Base-by-base conservation (phyloP, 2,888 invertebrate species). In the Bellardia pandia region DNA sequence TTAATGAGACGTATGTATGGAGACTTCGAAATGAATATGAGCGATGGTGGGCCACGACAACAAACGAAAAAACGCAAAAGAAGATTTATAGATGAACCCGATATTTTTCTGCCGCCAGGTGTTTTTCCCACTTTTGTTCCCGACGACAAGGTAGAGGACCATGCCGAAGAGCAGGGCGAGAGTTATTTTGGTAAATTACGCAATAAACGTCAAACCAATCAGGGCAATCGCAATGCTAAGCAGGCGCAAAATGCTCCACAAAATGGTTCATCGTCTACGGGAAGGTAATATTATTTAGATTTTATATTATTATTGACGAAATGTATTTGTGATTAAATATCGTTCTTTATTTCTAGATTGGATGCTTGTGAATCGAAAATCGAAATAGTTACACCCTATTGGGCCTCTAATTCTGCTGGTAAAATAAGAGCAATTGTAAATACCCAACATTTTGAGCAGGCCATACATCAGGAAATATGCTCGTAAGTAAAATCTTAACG, bases 381-480 rank as follows among this genome's bases (percentile, higher is more conserved):
- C 64, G 98, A 98, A 94, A 98, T 98, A 90, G 96, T 98, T 86
- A 98, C 98, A 3, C 98, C 98, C 0, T 98, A 98, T 92, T 98
- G 98, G 98, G 98, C 98, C 7, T 96, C 97, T 23, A 98, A 98
- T 93, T 98, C 98, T 1, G 98, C 97, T 23, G 97, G 98, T 76
- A 98, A 98, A 94, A 96, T 98, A 81, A 95, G 98, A 77, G 98
- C 98, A 45, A 97, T 98, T 88, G 98, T 98, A 74, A 98, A 98
- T 93, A 98, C 98, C 11, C 98, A 98, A 94, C 98, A 98, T 94
- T 98, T 98, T 91, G 98, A 98, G 92, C 98, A 98, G 93, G 98
- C 98, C 72, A 98, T 98, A 91, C 98, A 98, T 92, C 98, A 98
- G 93, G 98, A 98, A 95, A 97, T 98, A 86, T 98, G 98, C 95